Evolutionary conservation across 2,113 vertebrate species (phyloP), one percentile per base, ranked within the genome.

Genomic region (Sterrhoptilus dennistouni): DNA sequence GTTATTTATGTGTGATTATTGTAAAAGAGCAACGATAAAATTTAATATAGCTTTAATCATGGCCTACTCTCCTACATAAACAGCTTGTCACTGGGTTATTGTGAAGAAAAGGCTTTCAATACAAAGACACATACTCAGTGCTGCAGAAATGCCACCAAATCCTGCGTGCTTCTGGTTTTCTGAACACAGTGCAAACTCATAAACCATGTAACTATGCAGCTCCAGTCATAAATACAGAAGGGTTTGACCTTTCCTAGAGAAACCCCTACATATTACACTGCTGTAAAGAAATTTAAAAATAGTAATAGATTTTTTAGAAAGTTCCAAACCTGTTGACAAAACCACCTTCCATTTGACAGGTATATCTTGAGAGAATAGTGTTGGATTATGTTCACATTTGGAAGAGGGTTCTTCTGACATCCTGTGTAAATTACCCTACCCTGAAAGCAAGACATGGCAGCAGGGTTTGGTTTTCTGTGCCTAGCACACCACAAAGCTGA

Each of bases 401-500:
- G 31, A 49, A 24, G 81, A 95, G 93, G 72, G 69, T 93, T 84
- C 74, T 95, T 92, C 49, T 69, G 87, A 89, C 85, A 94, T 27
- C 24, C 59, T 95, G 50, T 4, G 5, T 96, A 94, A 96, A 97
- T 95, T 76, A 89, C 45, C 50, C 74, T 94, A 92, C 87, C 88
- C 86, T 96, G 93, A 96, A 94, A 95, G 59, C 76, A 97, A 94
- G 94, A 75, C 49, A 81, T 27, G 61, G 75, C 69, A 93, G 87
- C 74, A 89, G 87, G 57, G 50, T 90, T 80, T 57, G 36, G 50
- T 95, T 97, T 97, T 88, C 90, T 65, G 63, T 84, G 74, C 79
- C 84, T 68, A 57, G 76, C 59, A 78, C 74, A 60, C 15, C 38
- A 66, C 75, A 50, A 56, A 28, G 49, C 75, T 85, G 91, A 91